Base-by-base conservation (phyloP, 2,113 vertebrate species). In the Orientallactaga bullata region DNA sequence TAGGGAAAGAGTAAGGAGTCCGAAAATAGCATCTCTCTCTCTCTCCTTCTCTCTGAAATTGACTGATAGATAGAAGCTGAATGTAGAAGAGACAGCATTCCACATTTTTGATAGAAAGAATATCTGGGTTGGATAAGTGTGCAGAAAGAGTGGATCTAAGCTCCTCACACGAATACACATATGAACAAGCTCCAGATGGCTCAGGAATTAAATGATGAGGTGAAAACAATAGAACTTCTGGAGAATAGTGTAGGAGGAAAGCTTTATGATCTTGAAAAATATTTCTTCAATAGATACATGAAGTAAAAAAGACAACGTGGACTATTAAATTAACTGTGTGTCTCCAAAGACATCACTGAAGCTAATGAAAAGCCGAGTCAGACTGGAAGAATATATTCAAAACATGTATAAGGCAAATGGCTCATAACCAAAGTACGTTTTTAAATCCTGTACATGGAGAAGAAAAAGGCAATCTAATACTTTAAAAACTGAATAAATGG, bases 101-200 rank as follows among this genome's bases (percentile, higher is more conserved):
- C 30, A 79, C 60, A 91, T 51, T 15, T 24, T 13, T 35, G 60
- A 39, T 30, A 9, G 30, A 79, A 32, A 69, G 26, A 74, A 13
- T 35, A 74, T n/a, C 15, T 15, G 39, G 71, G 2, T 37, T 13
- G 71, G 26, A 4, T 55, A 55, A 4, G 58, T 42, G 72, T 23
- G 77, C 30, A n/a, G 16, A 55, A 71, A 85, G 72, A 78, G 28
- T 35, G 23, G 11, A 35, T 69, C 60, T 74, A 18, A n/a, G 39
- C 7, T 2, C 39, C 10, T 28, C 21, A 11, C 3, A 47, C 37
- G 0, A n/a, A 5, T 42, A 51, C 13, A 24, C 5, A 21, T 7
- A 74, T 16, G 61, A 13, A 55, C 35, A 39, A 74, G 39, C 55
- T 74, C n/a, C 20, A 85, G 39, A 21, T 12, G 16, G 26, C 63